Evolutionary conservation across 1,140 invertebrate species (phyloP), one percentile per base, ranked within the genome.

Genomic region (Cardiocondyla obscurior): DNA sequence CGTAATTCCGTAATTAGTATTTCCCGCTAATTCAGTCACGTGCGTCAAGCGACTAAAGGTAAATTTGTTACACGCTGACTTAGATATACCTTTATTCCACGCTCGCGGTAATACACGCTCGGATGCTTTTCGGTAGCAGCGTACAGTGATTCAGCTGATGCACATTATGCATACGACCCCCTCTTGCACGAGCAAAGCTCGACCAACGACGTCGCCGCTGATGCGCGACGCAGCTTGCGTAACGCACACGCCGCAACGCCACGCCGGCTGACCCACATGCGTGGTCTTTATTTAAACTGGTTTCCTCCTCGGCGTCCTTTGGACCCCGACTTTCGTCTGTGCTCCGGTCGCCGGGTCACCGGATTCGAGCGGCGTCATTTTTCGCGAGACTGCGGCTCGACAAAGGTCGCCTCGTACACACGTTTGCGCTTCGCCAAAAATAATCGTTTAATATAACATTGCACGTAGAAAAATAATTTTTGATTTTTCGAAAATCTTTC

Each of bases 261-360:
- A 90, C 92, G 91, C 92, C 91, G 91, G 90, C 91, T 94, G 93
- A 94, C 93, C 93, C 92, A 93, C 92, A 94, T 94, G 92, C 86
- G 89, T 86, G 91, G 82, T 92, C 93, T 94, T 94, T 94, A 94
- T 94, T 94, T 94, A 94, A 94, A 94, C 93, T 88, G 85, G 91
- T 94, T 93, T 92, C 91, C 90, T 90, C 89, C 90, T 89, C 88
- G 85, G 88, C 88, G 89, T 90, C 91, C 92, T 94, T 93, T 92
- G 91, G 89, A 92, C 88, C 91, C 91, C 91, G 91, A 90, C 91
- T 92, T 92, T 92, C 90, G 86, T 51, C 72, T 85, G 65, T 74
- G 53, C 76, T 81, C 79, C 85, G 85, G 51, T 85, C 81, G 79
- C 58, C 72, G 72, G 64, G 58, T 65, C 79, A 82, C 53, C 44